Conservation (phyloP, 2,888 invertebrate species). For the Selenia dentaria region DNA sequence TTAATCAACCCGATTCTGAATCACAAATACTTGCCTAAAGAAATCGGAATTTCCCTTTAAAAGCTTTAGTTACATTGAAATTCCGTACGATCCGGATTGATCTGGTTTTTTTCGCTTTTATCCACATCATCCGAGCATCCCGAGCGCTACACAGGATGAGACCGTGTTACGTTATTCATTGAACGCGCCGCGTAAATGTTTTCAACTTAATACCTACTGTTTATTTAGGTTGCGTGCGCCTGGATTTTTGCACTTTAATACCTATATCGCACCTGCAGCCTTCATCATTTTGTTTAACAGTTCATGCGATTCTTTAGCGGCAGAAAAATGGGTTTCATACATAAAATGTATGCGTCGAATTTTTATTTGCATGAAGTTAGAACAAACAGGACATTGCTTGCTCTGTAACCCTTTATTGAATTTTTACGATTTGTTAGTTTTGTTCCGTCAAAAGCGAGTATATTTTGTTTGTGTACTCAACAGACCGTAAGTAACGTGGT, state of each 20-base stretch:
- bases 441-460: slow-evolving; percentile 20
- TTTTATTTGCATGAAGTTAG: slow-evolving; percentile 20
- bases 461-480: slow-evolving; percentile 19
- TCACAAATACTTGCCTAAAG: slow-evolving; percentile 30
- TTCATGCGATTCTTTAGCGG: too few relatives aligned
- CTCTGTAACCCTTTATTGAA: slow-evolving; percentile 15
- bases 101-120: slow-evolving; percentile 34
- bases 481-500: slow-evolving; percentile 18
- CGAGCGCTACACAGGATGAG: slow-evolving; percentile 30
- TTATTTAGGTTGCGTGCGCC: slow-evolving; percentile 8
- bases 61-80: slow-evolving; percentile 36
- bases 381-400: slow-evolving; percentile 15
- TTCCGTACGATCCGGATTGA: slow-evolving; percentile 36
- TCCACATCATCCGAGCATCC: slow-evolving; percentile 30
- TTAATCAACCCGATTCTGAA: slow-evolving; percentile 33
- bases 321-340: too few relatives aligned
- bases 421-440: slow-evolving; percentile 30
- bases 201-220: slow-evolving; percentile 15
- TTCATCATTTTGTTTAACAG: too few relatives aligned
- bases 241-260: too few relatives aligned
- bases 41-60: slow-evolving; percentile 30
- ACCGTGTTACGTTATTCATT: slow-evolving; percentile 37
- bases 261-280: too few relatives aligned
- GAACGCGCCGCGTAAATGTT: slow-evolving; percentile 34
- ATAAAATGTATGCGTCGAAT: too few relatives aligned